Percentiles rank a stretch among this genome's conserved stretches.
Conservation (phyloP, 2,888 invertebrate species). For the Ectemnius cavifrons region DNA sequence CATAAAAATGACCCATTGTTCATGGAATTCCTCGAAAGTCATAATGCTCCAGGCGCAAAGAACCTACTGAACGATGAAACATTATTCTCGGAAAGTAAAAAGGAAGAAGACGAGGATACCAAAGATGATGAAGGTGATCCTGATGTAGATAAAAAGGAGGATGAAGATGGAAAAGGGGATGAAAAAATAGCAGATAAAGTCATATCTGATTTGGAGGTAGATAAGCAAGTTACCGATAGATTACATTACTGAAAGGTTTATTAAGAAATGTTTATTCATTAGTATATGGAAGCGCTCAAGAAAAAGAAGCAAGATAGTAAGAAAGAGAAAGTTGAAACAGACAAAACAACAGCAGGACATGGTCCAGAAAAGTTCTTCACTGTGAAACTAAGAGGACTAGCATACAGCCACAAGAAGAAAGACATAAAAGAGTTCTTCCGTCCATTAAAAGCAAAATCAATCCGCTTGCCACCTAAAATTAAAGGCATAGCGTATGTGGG, state of each 20-base stretch:
- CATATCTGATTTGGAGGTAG: slow-evolving; percentile 88
- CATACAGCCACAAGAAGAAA: slow-evolving; percentile 89
- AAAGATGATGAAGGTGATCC: slow-evolving; percentile 57
- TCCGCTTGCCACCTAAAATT: slow-evolving; percentile 87
- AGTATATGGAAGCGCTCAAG: slow-evolving; percentile 87
- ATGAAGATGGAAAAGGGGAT: slow-evolving; percentile 62
- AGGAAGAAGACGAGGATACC: slow-evolving; percentile 43
- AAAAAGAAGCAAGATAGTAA: slow-evolving; percentile 77
- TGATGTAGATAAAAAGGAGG: slow-evolving; percentile 60
- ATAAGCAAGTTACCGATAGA: slow-evolving; percentile 12
- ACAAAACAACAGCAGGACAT: slow-evolving; percentile 65
- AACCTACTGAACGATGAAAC: slow-evolving; percentile 81
- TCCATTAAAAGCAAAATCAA: slow-evolving; percentile 87
- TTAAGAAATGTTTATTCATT: slow-evolving; percentile 63
- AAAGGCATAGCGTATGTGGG: slow-evolving; percentile 95
- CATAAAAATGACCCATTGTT: slow-evolving; percentile 94
- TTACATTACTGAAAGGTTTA: slow-evolving; percentile 15
- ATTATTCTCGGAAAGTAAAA: slow-evolving; percentile 45
- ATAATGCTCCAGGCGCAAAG: slow-evolving; percentile 78
- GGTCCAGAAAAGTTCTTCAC: slow-evolving; percentile 79
- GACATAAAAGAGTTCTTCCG: slow-evolving; percentile 91
- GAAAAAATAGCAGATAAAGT: slow-evolving; percentile 84
- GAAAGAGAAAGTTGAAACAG: slow-evolving; percentile 61
- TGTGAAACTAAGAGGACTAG: slow-evolving; percentile 88
- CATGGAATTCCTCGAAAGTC: slow-evolving; percentile 92